Conservation (phyloP, 2,113 vertebrate species). For the Podarcis cretensis region DNA sequence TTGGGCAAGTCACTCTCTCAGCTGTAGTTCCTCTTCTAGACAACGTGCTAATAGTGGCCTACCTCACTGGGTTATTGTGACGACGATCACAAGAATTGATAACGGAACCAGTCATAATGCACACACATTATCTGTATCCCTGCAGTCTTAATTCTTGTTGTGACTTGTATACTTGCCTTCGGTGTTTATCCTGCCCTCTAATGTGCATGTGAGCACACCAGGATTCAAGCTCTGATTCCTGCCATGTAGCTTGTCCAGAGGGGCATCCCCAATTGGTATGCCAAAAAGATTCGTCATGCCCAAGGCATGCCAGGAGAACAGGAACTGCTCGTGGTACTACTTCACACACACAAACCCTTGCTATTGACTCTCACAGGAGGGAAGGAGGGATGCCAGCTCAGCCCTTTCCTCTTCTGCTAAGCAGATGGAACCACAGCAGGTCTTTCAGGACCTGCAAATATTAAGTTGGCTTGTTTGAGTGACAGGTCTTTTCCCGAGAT, state of each 20-base stretch:
- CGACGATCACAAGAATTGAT: not conserved
- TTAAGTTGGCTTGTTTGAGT: slow-evolving; percentile 19
- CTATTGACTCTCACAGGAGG: not conserved
- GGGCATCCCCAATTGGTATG: not conserved
- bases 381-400: not conserved
- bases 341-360: not conserved
- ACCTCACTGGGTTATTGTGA: not conserved
- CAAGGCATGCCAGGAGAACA: not conserved
- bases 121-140: not conserved
- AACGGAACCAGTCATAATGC: not conserved
- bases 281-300: slow-evolving; percentile 17
- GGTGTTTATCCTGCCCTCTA: not conserved
- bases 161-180: not conserved
- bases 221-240: not conserved
- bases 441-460: slow-evolving; percentile 16
- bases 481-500: not conserved
- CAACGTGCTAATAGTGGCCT: not conserved
- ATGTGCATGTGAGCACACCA: not conserved
- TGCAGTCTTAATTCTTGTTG: not conserved
- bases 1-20: not conserved
- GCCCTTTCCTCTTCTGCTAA: not conserved
- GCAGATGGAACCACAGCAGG: slow-evolving; percentile 23
- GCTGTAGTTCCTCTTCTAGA: not conserved
- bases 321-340: not conserved
- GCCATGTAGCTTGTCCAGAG: not conserved